These are phyloP conservation scores for Enhydra lutris DNA, from an alignment of 2,113 vertebrate genomes.

Conservation along the genomic window DNA sequence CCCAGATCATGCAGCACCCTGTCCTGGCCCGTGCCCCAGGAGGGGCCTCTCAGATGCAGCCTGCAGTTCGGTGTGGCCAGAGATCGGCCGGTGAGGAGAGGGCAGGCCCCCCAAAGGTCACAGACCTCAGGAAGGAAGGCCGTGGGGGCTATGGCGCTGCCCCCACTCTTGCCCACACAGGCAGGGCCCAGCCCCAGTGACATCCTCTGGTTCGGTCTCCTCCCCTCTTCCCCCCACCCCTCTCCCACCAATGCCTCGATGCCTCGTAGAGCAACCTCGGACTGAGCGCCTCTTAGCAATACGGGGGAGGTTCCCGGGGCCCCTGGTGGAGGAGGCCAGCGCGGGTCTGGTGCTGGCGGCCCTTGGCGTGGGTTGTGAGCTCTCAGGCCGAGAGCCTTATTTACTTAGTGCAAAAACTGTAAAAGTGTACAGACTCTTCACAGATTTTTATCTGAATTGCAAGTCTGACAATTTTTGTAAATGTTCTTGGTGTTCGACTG, in stretches of 20 bases:
- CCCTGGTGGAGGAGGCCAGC: conserved; percentile 37
- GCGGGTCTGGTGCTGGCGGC: not conserved
- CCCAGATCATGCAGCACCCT: not conserved
- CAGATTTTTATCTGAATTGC: conserved; percentile 81
- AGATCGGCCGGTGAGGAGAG: not conserved
- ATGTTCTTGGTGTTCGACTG: conserved; percentile 90
- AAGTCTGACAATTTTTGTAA: conserved; percentile 86
- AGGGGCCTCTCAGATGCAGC: not conserved
- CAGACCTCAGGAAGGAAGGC: conserved; percentile 46
- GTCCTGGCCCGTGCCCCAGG: not conserved
- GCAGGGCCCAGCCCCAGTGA: conserved; percentile 20
- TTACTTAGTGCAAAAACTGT: conserved; percentile 81
- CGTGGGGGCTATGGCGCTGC: not conserved
- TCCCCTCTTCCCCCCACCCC: not conserved
- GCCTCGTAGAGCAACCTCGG: conserved; percentile 31
- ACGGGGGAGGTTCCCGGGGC: conserved; percentile 72
- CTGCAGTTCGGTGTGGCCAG: not conserved
- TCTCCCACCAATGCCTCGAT: not conserved
- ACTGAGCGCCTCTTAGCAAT: conserved; percentile 74
- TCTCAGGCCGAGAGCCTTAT: conserved; percentile 77
- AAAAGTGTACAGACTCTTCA: conserved; percentile 73
- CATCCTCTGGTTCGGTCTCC: not conserved
- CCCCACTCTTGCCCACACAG: not conserved
- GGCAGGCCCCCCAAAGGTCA: not conserved
- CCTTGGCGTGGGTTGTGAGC: conserved; percentile 55